A percentile compares a stretch with the other conserved stretches of the same genome.
phyloP scores from a whole-genome alignment of 1,140 invertebrate genomes.

The Manduca sexta region DNA sequence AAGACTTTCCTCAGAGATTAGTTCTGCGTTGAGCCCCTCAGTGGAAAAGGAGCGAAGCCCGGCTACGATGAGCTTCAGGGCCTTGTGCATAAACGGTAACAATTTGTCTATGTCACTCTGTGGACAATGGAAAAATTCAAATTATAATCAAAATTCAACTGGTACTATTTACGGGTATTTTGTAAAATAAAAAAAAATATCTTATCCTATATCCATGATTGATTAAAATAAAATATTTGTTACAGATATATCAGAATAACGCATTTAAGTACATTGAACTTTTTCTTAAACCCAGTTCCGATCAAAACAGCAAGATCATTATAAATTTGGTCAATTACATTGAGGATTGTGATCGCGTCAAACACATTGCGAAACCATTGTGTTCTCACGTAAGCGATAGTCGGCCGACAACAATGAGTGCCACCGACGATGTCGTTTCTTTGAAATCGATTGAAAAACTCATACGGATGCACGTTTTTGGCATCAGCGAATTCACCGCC shows the following conservation, averaged over 20 bases:
- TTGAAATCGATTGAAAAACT: slow-evolving; percentile 69
- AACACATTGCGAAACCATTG: slow-evolving; percentile 61
- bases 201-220: too few relatives aligned
- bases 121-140: slow-evolving; percentile 24
- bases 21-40: slow-evolving; percentile 34
- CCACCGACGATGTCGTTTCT: slow-evolving; percentile 67
- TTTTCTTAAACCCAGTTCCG: too few relatives aligned
- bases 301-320: slow-evolving; percentile 13
- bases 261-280: too few relatives aligned
- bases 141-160: too few relatives aligned
- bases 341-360: slow-evolving; percentile 31
- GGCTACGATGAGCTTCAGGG: slow-evolving; percentile 54
- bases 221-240: too few relatives aligned
- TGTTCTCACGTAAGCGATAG: slow-evolving; percentile 69
- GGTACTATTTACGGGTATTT: too few relatives aligned
- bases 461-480: slow-evolving; percentile 71
- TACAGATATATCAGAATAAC: too few relatives aligned
- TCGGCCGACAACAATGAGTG: slow-evolving; percentile 63
- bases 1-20: slow-evolving; percentile 33
- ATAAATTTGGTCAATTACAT: slow-evolving; percentile 36
- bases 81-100: slow-evolving; percentile 55
- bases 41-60: slow-evolving; percentile 34
- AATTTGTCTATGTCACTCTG: slow-evolving; percentile 45
- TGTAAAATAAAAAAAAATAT: too few relatives aligned
- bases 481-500: slow-evolving; percentile 66